Conservation (phyloP, 1,140 invertebrate genomes). For the Neodiprion pinetum region DNA sequence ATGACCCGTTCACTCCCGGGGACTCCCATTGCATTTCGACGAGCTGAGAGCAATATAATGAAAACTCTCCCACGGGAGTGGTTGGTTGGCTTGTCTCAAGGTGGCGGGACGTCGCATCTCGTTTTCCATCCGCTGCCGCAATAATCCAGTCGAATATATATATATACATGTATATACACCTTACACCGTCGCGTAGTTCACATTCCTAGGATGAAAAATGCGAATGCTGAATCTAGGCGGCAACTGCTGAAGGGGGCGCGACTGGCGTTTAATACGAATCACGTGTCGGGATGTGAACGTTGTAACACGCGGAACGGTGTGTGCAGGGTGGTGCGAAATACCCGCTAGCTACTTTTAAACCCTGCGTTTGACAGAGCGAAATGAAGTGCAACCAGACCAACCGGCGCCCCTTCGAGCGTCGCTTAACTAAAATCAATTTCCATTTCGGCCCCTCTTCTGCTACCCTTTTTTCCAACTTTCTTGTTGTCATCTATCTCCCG, state of each 20-base stretch:
- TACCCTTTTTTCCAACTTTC: neutral
- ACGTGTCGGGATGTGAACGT: too few relatives aligned
- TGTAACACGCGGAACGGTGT: too few relatives aligned
- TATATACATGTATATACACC: neutral
- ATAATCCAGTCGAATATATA: neutral
- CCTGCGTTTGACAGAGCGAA: conserved; percentile 14
- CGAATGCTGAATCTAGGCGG: too few relatives aligned
- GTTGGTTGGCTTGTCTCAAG: neutral
- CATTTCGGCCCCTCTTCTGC: neutral
- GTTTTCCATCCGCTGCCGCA: neutral
- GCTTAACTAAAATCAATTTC: conserved; percentile 15
- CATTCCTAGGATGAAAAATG: too few relatives aligned
- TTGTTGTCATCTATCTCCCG: neutral
- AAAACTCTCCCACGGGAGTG: neutral
- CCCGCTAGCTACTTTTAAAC: neutral
- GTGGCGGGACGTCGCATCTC: neutral
- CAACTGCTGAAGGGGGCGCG: too few relatives aligned
- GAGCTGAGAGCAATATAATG: neutral
- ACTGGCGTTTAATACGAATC: too few relatives aligned
- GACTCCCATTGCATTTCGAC: neutral
- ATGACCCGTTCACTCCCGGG: too few relatives aligned
- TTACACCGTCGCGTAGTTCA: neutral
- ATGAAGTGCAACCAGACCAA: conserved; percentile 10
- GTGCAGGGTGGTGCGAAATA: too few relatives aligned
- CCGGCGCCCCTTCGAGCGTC: neutral